Evolutionary conservation across 1,140 invertebrate genomes (phyloP), one percentile per base, ranked within the genome.

Genomic region (Laupala kohalensis): DNA sequence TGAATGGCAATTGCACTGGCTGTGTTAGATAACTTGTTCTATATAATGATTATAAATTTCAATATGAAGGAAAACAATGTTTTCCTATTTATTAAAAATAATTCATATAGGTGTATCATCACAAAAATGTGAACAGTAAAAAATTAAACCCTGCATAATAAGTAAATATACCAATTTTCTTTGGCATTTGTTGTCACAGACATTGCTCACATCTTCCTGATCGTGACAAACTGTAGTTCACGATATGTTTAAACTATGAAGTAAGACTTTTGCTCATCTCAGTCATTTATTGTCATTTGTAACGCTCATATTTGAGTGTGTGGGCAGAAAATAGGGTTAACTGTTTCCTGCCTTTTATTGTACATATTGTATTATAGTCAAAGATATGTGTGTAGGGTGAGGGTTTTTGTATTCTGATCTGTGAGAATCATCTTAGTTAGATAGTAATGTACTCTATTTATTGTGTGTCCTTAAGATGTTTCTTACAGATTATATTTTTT

Each of bases 311-410:
- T 69, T 23, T 37, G 67, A 69, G 67, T 27, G 27, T 37, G 53
- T 53, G 26, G 69, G 69, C 63, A 70, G 69, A 6, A 9, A 70
- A 63, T 37, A 27, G 53, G 9, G 5, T 62, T 23, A 70, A 25
- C 69, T 70, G 69, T 64, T 70, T 63, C 69, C 69, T 70, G 63
- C 69, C 69, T 9, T 64, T 25, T 70, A 23, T 24, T 68, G 66
- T 72, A 72, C 28, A 72, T 72, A 72, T 62, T 72, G 65, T 67
- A 68, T 53, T 53, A 72, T 68, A 72, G 66, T 72, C 37, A 37
- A 27, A 68, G 29, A 29, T 25, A 27, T 23, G 67, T 25, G 25
- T 71, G 62, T 25, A 64, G 24, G 71, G 71, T 72, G 67, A 64
- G 71, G 71, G 65, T 67, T 68, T 68, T 62, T 72, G 67, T 72